Evolutionary conservation across 2,113 vertebrate genomes (phyloP).

Genomic region (Engystomops pustulosus): DNA sequence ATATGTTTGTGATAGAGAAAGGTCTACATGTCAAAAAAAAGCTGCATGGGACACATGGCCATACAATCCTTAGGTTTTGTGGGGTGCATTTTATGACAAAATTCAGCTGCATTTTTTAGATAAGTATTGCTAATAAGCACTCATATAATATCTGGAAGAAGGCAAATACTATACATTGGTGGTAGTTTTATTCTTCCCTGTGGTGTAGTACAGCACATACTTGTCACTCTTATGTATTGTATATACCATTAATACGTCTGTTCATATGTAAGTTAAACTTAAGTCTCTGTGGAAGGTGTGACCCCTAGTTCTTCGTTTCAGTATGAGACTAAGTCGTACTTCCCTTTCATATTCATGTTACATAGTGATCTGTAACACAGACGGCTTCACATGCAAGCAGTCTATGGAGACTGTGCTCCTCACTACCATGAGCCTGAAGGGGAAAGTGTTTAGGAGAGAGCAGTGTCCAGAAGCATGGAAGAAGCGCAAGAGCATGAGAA

Average conservation of each 20-base stretch:
- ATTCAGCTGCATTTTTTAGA: not conserved
- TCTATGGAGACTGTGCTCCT: conserved; percentile 37
- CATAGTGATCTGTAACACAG: conserved; percentile 60
- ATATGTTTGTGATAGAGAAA: too few species aligned
- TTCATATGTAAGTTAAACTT: not conserved
- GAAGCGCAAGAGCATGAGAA: conserved; percentile 77
- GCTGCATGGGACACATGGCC: too few species aligned
- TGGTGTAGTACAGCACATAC: not conserved
- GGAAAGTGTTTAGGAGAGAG: conserved; percentile 77
- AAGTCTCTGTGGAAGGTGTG: conserved; percentile 71
- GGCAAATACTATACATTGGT: not conserved
- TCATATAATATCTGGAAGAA: not conserved
- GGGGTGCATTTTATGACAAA: not conserved
- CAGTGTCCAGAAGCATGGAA: conserved; percentile 82
- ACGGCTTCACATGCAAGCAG: conserved; percentile 49
- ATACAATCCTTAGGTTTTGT: too few species aligned
- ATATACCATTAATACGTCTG: not conserved
- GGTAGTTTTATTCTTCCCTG: not conserved
- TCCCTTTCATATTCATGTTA: conserved; percentile 65
- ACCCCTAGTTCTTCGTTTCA: conserved; percentile 73
- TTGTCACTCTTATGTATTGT: not conserved
- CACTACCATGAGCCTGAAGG: conserved; percentile 88
- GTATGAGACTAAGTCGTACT: conserved; percentile 69
- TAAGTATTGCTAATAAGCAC: not conserved
- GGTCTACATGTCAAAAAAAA: too few species aligned